Evolutionary conservation across 2,888 invertebrate species (phyloP), one percentile per base, ranked within the genome.

Genomic region (Amblyteles armatorius): DNA sequence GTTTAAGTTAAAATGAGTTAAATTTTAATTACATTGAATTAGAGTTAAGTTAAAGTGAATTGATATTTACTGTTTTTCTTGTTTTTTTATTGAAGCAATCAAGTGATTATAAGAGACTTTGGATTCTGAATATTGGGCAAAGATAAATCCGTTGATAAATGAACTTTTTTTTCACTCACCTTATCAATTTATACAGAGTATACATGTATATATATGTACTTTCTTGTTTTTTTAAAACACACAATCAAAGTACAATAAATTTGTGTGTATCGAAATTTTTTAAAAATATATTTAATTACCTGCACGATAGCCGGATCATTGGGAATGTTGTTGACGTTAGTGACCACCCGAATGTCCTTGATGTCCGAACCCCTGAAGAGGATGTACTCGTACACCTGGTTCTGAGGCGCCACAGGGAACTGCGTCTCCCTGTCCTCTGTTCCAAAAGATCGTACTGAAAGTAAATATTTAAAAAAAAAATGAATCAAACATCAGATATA

Each of bases 271-370:
- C 2, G 2, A 26, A 26, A 26, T 26, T 26, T 26, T 26, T 1
- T 26, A 2, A 2, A 2, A 26, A 26, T 26, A 2, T 26, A 2
- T 26, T 26, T 26, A 26, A 26, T 26, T 92, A 96, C 96, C 94
- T 96, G 96, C 95, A 99, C 98, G 94, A 99, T 99, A 86, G 99
- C 99, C 83, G 99, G 99, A 95, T 99, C 99, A 95, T 99, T 98
- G 87, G 98, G 98, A 92, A 98, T 95, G 76, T 97, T 96, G 88
- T 97, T 96, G 77, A 96, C 97, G 95, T 97, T 97, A 94, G 97
- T 98, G 85, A 99, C 97, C 73, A 99, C 99, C 94, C 99, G 96
- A 92, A 99, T 98, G 94, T 99, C 99, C 95, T 99, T 99, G 93
- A 99, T 99, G 94, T 99, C 99, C 88, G 98, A 97, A 68, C 99